A percentile compares a stretch with the other conserved stretches of the same genome.
These are phyloP conservation scores for Sebastolobus altivelis DNA, from an alignment of 2,797 vertebrate genomes.

Conservation along the genomic window DNA sequence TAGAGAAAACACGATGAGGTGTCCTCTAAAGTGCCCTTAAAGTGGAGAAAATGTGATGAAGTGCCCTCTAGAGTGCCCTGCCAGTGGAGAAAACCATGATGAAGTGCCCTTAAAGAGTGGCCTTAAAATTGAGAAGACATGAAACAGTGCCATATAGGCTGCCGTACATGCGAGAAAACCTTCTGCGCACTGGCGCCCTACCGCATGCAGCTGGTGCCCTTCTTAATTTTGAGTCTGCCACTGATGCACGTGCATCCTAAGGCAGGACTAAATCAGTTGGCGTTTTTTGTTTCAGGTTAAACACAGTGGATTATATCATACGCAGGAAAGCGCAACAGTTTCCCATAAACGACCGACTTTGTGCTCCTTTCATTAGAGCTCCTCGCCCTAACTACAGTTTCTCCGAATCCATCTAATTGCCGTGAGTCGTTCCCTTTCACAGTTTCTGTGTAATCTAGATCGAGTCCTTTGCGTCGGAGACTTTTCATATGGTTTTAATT, in stretches of 20 bases:
- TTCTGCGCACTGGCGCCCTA: too few relatives aligned
- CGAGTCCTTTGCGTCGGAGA: slow-evolving; percentile 23
- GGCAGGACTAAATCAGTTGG: neutral
- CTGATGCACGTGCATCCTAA: neutral
- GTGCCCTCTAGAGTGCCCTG: too few relatives aligned
- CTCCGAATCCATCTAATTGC: slow-evolving; percentile 55
- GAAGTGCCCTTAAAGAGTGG: too few relatives aligned
- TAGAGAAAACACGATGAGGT: too few relatives aligned
- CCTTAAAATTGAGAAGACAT: too few relatives aligned
- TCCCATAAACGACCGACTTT: slow-evolving; percentile 16
- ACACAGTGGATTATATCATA: neutral
- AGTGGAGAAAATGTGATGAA: too few relatives aligned
- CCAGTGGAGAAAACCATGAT: too few relatives aligned
- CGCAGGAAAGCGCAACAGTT: slow-evolving; percentile 22
- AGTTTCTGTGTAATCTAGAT: slow-evolving; percentile 60
- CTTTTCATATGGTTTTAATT: slow-evolving; percentile 69
- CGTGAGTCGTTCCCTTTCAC: slow-evolving; percentile 44
- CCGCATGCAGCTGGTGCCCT: too few relatives aligned
- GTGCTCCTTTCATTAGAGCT: slow-evolving; percentile 38
- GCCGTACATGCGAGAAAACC: too few relatives aligned
- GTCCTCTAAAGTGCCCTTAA: too few relatives aligned
- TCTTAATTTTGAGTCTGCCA: too few relatives aligned
- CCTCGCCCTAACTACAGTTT: slow-evolving; percentile 13
- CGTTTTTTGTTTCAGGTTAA: slow-evolving; percentile 3
- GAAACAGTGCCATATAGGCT: too few relatives aligned